phyloP scores from a whole-genome alignment of 2,888 invertebrate genomes.

The Drosophila limbata region DNA sequence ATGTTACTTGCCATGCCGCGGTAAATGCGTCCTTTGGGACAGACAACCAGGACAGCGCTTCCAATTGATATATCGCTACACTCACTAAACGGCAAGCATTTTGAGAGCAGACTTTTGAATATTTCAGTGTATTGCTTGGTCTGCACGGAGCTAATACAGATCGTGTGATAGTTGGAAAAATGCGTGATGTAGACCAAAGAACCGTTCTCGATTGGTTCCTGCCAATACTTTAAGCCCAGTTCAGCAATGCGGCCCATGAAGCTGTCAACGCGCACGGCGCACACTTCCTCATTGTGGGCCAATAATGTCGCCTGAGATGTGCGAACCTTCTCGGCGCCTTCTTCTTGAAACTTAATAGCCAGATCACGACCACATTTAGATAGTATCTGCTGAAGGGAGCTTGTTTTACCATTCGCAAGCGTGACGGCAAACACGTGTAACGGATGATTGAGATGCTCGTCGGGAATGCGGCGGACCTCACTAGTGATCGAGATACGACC shows the following conservation, averaged over 20 bases:
- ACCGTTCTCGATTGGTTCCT: constrained; percentile 33
- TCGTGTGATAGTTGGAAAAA: constrained; percentile 30
- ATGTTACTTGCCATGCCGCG: constrained; percentile 49
- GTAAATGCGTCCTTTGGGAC: constrained; percentile 25
- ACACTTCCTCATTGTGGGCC: constrained; percentile 14
- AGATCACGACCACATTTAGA: constrained; percentile 7
- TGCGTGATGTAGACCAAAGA: constrained; percentile 52
- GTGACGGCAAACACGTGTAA: constrained; percentile 43
- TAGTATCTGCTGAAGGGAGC: constrained; percentile 2
- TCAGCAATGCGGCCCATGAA: constrained; percentile 44
- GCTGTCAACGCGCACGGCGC: constrained; percentile 26
- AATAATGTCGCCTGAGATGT: constrained; percentile 22
- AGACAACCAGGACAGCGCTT: constrained; percentile 47
- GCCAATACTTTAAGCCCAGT: constrained; percentile 54
- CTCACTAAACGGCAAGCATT: constrained; percentile 39
- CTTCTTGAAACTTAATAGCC: constrained; percentile 35
- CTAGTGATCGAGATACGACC: constrained; percentile 48
- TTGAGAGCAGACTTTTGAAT: constrained; percentile 42
- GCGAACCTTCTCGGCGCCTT: constrained; percentile 2
- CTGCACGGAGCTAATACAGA: constrained; percentile 47
- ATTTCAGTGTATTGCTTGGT: constrained; percentile 37
- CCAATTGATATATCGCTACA: constrained; percentile 25
- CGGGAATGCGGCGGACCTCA: constrained; percentile 56
- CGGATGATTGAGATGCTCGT: constrained; percentile 25
- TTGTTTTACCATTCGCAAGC: neutral